Base-by-base conservation (phyloP, 2,888 invertebrate species). In the Oegoconia quadripuncta region DNA sequence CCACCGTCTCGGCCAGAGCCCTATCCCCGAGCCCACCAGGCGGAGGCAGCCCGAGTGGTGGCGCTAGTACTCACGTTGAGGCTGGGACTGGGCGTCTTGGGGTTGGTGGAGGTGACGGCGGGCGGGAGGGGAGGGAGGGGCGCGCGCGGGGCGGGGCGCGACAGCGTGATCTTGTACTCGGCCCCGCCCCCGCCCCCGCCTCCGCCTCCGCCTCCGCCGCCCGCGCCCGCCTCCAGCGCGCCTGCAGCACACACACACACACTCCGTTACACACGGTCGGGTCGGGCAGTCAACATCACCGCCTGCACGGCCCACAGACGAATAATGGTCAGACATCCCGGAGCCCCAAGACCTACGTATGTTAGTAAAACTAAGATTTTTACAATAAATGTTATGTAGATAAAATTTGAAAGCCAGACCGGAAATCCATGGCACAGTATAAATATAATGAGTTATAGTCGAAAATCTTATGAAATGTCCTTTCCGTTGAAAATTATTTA, bases 61-160 rank as follows among this genome's bases (percentile, higher is more conserved):
- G 23, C n/a, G 9, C n/a, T 2, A 11, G 11, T 2, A 60, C 79
- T 74, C 59, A 90, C 90, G 74, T 88, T 89, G 62, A 91, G 90
- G 69, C 91, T 92, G 39, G 95, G 95, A 73, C 94, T 94, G 41
- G 95, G 95, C 46, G 95, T 95, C 89, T 95, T 95, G 50, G 95
- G 94, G 79, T 94, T 94, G 53, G 95, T 95, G 50, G 95, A 95
- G 44, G 93, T 92, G 52, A 93, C 92, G 44, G 90, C 78, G 63
- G 74, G 59, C 54, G 70, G 44, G 41, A 46, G 39, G 42, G 46
- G 33, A 46, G 33, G 26, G 43, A 32, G 46, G 37, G 39, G 53
- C 32, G 47, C 26, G 34, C 42, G 40, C 25, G 36, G 23, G 12
- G 44, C 37, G 41, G 58, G 42, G 56, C 44, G 69, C 43, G 61